phyloP scores from a whole-genome alignment of 2,888 invertebrate species.

The Gibbula magus region DNA sequence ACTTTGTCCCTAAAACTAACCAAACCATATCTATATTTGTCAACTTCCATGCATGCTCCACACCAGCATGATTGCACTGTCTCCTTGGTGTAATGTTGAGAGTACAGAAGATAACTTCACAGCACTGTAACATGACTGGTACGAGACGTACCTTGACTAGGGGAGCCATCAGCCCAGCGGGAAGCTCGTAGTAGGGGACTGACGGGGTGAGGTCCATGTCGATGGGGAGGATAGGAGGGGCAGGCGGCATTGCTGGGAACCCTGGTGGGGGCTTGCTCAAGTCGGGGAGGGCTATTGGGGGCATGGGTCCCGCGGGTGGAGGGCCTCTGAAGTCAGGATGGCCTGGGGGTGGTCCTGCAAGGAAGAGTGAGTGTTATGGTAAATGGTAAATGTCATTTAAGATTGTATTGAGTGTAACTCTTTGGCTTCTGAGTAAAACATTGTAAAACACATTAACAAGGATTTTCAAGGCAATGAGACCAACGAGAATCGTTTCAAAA shows the following conservation, averaged over 20 bases:
- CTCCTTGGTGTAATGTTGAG: neutral
- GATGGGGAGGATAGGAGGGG: slow-evolving; percentile 78
- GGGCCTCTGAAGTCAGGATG: slow-evolving; percentile 69
- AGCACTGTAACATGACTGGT: neutral
- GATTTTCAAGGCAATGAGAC: no score
- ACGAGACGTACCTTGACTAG: slow-evolving; percentile 84
- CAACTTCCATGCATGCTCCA: no score
- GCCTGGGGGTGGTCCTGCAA: slow-evolving; percentile 74
- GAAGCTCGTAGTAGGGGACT: slow-evolving; percentile 96
- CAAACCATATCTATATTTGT: no score
- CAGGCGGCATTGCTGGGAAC: slow-evolving; percentile 76
- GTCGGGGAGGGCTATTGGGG: slow-evolving; percentile 53
- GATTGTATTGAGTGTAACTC: no score
- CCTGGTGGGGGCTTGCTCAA: slow-evolving; percentile 71
- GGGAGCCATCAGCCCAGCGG: slow-evolving; percentile 98
- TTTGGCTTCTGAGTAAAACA: no score
- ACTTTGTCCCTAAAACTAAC: no score
- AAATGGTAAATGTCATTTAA: no score
- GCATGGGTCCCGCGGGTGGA: slow-evolving; percentile 34
- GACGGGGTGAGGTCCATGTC: slow-evolving; percentile 82
- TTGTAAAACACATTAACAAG: no score
- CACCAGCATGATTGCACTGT: neutral
- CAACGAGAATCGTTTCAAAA: no score
- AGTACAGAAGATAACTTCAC: neutral
- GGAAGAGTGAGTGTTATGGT: slow-evolving; percentile 44